Base-by-base conservation (phyloP, 2,797 vertebrate species). In the Myoxocephalus aenaeus region DNA sequence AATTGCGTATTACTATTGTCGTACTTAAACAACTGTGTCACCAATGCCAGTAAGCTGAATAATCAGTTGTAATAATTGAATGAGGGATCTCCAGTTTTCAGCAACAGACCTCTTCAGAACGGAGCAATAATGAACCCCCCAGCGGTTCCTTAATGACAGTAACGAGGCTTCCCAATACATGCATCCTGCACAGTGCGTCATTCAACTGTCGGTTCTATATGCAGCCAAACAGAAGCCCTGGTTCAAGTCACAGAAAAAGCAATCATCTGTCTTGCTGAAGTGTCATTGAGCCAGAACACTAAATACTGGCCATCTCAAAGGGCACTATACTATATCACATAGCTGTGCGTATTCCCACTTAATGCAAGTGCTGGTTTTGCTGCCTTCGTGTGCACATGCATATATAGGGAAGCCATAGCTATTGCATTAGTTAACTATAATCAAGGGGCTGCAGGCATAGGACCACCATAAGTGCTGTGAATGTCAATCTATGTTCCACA, bases 11-110 rank as follows among this genome's bases (percentile, higher is more conserved):
- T 81, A 8, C 65, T 51, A 44, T 46, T 77, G 34, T 29, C 2
- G 1, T 51, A 63, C 70, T 59, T 70, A 66, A 77, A 68, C 44
- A 77, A 67, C 54, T 65, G 65, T 69, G 67, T 79, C 75, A 77
- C 34, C 66, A 40, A 61, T 65, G 48, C 42, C 58, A 32, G 53
- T 18, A 6, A 51, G 15, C 34, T 70, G 74, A 46, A 53, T 22
- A 61, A 50, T 72, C 54, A 25, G 36, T n/a, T 25, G 12, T 63
- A 25, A 56, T 75, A 18, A 70, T 42, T 71, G 32, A 82, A 77
- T 18, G 36, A 51, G 20, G 56, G 56, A 12, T 48, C 20, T 48
- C 15, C 66, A 62, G 53, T 69, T 73, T 67, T 15, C 36, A 63
- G 48, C 51, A 68, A 70, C 25, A 57, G 9, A 46, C 44, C 57